Evolutionary conservation across 2,113 vertebrate genomes (phyloP).

Genomic region (Takifugu bimaculatus): DNA sequence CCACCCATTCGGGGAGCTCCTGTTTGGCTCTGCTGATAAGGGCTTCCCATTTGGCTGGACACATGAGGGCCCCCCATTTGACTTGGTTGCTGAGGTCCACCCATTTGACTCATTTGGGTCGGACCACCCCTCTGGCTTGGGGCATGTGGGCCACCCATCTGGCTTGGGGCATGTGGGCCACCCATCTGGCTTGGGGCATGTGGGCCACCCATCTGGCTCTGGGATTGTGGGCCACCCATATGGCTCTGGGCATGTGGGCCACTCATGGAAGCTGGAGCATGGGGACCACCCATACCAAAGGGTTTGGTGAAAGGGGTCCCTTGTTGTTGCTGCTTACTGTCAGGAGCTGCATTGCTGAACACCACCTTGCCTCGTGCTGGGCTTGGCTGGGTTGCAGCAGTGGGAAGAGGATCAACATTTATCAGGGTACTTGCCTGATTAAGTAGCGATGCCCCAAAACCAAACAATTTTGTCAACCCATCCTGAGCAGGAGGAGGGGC

Average conservation of each 20-base stretch:
- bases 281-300: conserved; percentile 52
- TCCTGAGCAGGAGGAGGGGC: conserved; percentile 81
- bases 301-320: conserved; percentile 48
- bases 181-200: conserved; percentile 18
- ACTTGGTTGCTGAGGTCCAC: conserved; percentile 13
- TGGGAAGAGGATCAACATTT: conserved; percentile 86
- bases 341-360: conserved; percentile 87
- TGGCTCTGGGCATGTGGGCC: conserved; percentile 31
- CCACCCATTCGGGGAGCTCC: conserved; percentile 35
- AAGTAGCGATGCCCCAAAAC: conserved; percentile 91
- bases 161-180: conserved; percentile 10
- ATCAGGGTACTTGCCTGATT: conserved; percentile 97
- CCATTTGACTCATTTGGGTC: conserved; percentile 20
- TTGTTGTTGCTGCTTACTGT: conserved; percentile 74
- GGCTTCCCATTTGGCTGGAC: conserved; percentile 32
- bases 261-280: conserved; percentile 38
- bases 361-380: conserved; percentile 82
- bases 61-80: conserved; percentile 38
- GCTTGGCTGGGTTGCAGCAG: conserved; percentile 79
- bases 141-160: conserved; percentile 35
- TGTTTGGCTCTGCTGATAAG: conserved; percentile 22
- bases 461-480: conserved; percentile 94
- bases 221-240: conserved; percentile 40
- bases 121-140: conserved; percentile 37
- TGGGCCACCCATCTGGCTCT: conserved; percentile 30